Conservation (phyloP, 2,888 invertebrate species). For the Chloroclystis v-ata region DNA sequence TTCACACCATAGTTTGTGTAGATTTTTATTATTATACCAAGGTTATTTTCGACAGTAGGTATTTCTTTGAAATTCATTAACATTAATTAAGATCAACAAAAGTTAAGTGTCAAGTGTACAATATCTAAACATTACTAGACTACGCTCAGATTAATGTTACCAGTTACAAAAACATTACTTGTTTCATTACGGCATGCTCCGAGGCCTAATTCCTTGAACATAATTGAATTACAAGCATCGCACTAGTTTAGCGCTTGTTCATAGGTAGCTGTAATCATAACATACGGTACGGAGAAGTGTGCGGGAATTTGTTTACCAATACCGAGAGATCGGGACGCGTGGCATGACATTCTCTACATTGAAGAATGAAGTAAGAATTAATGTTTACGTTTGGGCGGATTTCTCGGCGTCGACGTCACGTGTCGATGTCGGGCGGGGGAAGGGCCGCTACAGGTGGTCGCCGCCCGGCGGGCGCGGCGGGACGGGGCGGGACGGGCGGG, state of each 20-base stretch:
- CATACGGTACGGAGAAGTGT: conserved; percentile 34
- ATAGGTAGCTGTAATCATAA: conserved; percentile 33
- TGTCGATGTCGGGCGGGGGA: conserved; percentile 57
- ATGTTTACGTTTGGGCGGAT: conserved; percentile 78
- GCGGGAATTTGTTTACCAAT: conserved; percentile 71
- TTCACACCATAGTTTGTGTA: too few species aligned
- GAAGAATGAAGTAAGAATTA: conserved; percentile 77
- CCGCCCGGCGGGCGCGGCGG: conserved; percentile 28
- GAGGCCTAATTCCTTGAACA: conserved; percentile 50
- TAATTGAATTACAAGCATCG: conserved; percentile 62
- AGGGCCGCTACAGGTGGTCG: conserved; percentile 68
- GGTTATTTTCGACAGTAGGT: too few species aligned
- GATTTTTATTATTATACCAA: too few species aligned
- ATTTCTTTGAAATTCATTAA: too few species aligned
- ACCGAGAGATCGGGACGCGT: conserved; percentile 65
- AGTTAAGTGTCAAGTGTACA: too few species aligned
- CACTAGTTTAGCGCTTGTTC: conserved; percentile 31
- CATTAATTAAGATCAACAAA: too few species aligned
- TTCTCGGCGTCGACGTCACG: conserved; percentile 75
- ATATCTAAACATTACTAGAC: too few species aligned
- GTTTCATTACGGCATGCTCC: conserved; percentile 26
- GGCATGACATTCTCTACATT: conserved; percentile 71
- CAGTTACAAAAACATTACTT: conserved; percentile 5
- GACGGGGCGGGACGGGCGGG: conserved; percentile 30
- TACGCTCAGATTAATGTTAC: too few species aligned